Conservation (phyloP, 2,888 invertebrate species). For the Amphipoea oculea region DNA sequence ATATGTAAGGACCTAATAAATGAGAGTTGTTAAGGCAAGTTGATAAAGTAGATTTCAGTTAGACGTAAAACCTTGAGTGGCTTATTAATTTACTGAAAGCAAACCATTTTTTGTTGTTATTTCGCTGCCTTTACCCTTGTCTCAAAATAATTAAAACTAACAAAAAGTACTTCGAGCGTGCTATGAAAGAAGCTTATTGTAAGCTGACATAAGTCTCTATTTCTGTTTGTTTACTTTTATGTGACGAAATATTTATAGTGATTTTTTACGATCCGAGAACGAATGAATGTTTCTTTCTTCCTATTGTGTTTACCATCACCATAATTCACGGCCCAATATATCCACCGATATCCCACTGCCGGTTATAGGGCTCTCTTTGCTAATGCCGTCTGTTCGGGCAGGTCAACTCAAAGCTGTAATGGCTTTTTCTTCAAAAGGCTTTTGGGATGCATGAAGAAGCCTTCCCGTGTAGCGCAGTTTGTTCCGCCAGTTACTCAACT, state of each 20-base stretch:
- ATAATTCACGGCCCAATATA: neutral
- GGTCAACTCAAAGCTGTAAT: neutral
- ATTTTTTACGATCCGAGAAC: slow-evolving; percentile 21
- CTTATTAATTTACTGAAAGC: neutral
- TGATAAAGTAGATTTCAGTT: neutral
- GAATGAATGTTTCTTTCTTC: slow-evolving; percentile 3
- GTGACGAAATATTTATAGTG: slow-evolving; percentile 35
- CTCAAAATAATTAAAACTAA: slow-evolving; percentile 9
- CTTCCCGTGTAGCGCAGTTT: no score
- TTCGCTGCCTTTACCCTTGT: neutral
- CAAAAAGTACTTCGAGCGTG: neutral
- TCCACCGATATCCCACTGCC: neutral
- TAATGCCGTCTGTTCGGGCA: neutral
- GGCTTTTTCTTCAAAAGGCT: neutral
- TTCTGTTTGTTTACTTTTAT: slow-evolving; percentile 19
- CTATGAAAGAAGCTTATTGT: slow-evolving; percentile 8
- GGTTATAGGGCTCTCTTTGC: neutral
- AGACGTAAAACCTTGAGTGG: neutral
- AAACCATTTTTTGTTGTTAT: neutral
- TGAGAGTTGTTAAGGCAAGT: neutral
- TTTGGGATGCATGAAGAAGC: no score
- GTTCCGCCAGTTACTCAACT: no score
- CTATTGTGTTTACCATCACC: neutral
- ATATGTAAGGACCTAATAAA: neutral
- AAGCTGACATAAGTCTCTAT: slow-evolving; percentile 10